Evolutionary conservation across 92 coral and sea anemone genomes (phyloP), one percentile per base, ranked within the genome.

Genomic region (Heteractis magnifica): DNA sequence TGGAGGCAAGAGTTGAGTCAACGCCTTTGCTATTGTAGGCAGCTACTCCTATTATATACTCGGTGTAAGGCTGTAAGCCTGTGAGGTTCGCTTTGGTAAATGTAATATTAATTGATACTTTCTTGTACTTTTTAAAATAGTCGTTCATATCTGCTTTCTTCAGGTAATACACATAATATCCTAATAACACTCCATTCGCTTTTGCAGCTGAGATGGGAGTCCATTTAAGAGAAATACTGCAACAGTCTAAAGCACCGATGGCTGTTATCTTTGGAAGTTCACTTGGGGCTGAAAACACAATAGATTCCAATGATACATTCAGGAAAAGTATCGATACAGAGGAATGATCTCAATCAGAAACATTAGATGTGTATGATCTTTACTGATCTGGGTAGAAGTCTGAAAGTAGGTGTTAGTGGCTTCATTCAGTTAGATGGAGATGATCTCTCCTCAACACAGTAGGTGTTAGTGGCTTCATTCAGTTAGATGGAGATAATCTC

Each of bases 11-110:
- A 10, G 6, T 52, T 18, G n/a, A 9, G 72, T 78, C 88, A 13
- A 85, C 70, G 19, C 79, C 88, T 65, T 85, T 78, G 41, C 78
- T 85, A 56, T 78, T 85, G 52, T 18, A 77, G 6, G 88, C 88
- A 21, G 83, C 83, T 34, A 85, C 88, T 23, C 88, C 88, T 15
- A 77, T 48, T 44, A 59, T 16, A 48, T 85, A 85, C 23, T 77
- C 71, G 13, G 88, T 85, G 52, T 20, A 85, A 18, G 83, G 64
- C 4, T 44, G 52, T 26, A 85, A 56, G 26, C 76, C 23, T 18
- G 77, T 85, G 4, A 85, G 48, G 14, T 77, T 84, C 14, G 44
- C 76, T 8, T 71, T 68, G 10, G 77, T 85, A 4, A 13, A 16
- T 15, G 50, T 13, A 51, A 55, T n/a, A 15, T 65, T 26, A 6